phyloP scores from a whole-genome alignment of 1,140 invertebrate genomes.

The Heliconius nattereri region DNA sequence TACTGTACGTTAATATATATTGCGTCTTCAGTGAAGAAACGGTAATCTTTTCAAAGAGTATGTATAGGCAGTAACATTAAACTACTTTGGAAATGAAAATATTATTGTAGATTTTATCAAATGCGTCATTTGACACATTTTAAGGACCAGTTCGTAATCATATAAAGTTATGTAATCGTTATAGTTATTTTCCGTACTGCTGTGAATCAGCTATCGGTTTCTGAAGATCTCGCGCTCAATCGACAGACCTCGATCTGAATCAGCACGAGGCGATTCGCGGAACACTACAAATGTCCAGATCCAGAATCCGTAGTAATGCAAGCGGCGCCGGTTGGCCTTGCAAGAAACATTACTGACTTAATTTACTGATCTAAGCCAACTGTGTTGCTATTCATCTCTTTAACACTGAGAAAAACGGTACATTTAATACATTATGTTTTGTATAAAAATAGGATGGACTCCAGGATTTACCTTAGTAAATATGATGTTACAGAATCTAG shows the following conservation, averaged over 20 bases:
- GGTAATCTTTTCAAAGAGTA: not conserved
- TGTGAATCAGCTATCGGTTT: constrained; percentile 38
- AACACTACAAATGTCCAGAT: constrained; percentile 26
- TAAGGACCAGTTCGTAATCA: not conserved
- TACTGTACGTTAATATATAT: constrained; percentile 44
- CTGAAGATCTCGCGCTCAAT: constrained; percentile 51
- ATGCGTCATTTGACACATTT: not conserved
- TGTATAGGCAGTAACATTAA: not conserved
- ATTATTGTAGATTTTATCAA: not conserved
- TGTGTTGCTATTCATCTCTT: not conserved
- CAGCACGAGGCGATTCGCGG: constrained; percentile 54
- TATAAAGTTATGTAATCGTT: not conserved
- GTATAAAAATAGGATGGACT: not conserved
- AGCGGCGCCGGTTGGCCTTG: constrained; percentile 32
- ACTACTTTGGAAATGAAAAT: not conserved
- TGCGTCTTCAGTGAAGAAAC: constrained; percentile 35
- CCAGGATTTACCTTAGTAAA: not conserved
- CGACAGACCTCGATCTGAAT: constrained; percentile 69
- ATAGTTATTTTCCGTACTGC: not conserved
- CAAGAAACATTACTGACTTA: constrained; percentile 23
- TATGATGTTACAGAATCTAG: not conserved
- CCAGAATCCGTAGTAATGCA: constrained; percentile 28
- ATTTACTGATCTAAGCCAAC: constrained; percentile 15
- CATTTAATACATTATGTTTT: not conserved
- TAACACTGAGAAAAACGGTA: not conserved